Percentiles rank a stretch among this genome's conserved stretches.
These are phyloP conservation scores for Phoeniculus purpureus DNA, from an alignment of 2,797 vertebrate species.

Conservation along the genomic window DNA sequence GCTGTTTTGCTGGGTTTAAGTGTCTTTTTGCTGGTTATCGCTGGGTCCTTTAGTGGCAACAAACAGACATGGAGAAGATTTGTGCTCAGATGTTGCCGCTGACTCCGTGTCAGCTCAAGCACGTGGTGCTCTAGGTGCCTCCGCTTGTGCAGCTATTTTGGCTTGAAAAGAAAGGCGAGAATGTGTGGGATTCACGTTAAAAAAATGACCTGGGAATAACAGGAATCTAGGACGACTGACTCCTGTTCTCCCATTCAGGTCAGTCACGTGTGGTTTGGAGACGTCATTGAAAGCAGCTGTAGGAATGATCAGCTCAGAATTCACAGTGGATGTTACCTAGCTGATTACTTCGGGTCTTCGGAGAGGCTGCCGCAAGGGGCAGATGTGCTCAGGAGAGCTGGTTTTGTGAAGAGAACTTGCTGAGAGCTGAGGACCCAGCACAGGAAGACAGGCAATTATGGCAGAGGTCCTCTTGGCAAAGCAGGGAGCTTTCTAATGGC, in stretches of 20 bases:
- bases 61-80: not conserved
- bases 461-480: not conserved
- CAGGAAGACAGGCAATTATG: not conserved
- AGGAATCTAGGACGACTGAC: not conserved
- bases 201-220: not conserved
- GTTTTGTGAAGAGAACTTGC: not conserved
- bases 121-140: not conserved
- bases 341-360: slow-evolving; percentile 6
- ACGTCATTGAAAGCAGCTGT: slow-evolving; percentile 9
- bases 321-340: not conserved
- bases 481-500: not conserved
- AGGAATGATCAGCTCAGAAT: slow-evolving; percentile 3
- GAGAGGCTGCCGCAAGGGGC: not conserved
- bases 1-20: not conserved
- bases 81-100: not conserved
- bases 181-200: not conserved
- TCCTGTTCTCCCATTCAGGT: not conserved
- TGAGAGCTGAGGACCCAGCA: not conserved
- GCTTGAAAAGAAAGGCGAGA: not conserved
- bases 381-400: not conserved
- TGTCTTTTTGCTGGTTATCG: slow-evolving; percentile 10
- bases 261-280: not conserved
- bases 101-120: not conserved
- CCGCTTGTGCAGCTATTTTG: not conserved
- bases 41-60: not conserved